These are phyloP conservation scores for Brachionus plicatilis DNA, from an alignment of 1,140 invertebrate genomes.

Conservation along the genomic window DNA sequence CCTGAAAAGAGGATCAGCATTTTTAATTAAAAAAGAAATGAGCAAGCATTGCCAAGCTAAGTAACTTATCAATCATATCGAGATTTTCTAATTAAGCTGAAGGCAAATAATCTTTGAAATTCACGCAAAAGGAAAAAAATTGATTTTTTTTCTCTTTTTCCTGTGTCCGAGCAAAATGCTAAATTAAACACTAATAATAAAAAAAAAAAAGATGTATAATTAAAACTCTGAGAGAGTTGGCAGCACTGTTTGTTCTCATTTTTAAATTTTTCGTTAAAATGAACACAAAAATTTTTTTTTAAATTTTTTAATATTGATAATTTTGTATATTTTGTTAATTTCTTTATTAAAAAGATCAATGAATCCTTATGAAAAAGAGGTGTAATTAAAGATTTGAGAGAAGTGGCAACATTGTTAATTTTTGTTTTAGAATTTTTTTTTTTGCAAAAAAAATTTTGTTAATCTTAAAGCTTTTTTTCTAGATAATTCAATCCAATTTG, in stretches of 20 bases:
- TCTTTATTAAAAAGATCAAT: too few relatives aligned
- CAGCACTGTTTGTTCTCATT: not conserved
- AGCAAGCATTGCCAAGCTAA: not conserved
- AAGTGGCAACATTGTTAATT: too few relatives aligned
- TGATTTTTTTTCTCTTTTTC: not conserved
- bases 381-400: too few relatives aligned
- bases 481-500: too few relatives aligned
- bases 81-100: constrained; percentile 15
- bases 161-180: not conserved
- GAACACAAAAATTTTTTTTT: too few relatives aligned
- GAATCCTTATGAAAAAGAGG: too few relatives aligned
- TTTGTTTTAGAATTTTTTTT: too few relatives aligned
- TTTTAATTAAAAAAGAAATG: not conserved
- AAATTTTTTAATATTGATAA: too few relatives aligned
- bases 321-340: too few relatives aligned
- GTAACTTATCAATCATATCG: constrained; percentile 20
- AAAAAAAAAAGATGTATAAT: not conserved
- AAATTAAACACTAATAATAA: constrained; percentile 9
- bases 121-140: not conserved
- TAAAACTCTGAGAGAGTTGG: not conserved
- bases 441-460: too few relatives aligned
- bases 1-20: constrained; percentile 21
- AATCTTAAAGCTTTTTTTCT: too few relatives aligned
- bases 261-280: not conserved
- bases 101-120: constrained; percentile 26